Base-by-base conservation (phyloP, 30 jellyfish, hydroid and myxozoan genomes). In the Pelagia noctiluca region DNA sequence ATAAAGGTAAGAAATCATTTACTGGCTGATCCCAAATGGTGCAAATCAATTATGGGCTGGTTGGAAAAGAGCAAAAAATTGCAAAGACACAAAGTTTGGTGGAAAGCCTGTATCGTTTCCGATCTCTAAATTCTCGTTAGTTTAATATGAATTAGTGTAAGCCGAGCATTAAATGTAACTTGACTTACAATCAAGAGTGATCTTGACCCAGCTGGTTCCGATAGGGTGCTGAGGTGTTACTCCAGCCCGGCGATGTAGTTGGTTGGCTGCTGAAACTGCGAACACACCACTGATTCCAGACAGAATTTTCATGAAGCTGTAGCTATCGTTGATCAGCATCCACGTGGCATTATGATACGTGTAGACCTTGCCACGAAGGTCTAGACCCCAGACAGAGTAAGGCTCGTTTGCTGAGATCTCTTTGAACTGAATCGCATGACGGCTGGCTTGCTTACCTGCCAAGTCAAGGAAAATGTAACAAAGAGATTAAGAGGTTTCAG, bases 371-470 rank as follows among this genome's bases (percentile, higher is more conserved):
- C 54, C 19, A 2, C 84, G 49, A 32, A 50, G 64, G 69, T 80
- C 90, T 18, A 80, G 21, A 31, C 77, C 90, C 90, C 90, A 80
- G 0, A 80, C 18, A 1, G 71, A 79, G 36, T 69, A 83, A 3
- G 84, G 90, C 29, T 66, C 84, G 10, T 49, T 34, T 2, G 31
- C 37, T 3, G 79, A 22, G 29, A 80, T 54, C 34, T 32, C 31
- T 18, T 33, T 46, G 65, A 80, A 80, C 3, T 23, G 21, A 42
- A 80, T 80, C 29, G 49, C 18, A 21, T 72, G 50, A 35, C 50
- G 76, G 67, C 23, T 32, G 0, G 83, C 84, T 69, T 80, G 90
- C 0, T 65, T 53, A 1, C 90, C 90, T 80, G 65, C 1, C 36
- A 76, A 21, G 30, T 63, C 19, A 63, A 63, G n/a, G n/a, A n/a